These are phyloP conservation scores for Marronus borbonicus DNA, from an alignment of 2,888 invertebrate genomes.

Conservation along the genomic window DNA sequence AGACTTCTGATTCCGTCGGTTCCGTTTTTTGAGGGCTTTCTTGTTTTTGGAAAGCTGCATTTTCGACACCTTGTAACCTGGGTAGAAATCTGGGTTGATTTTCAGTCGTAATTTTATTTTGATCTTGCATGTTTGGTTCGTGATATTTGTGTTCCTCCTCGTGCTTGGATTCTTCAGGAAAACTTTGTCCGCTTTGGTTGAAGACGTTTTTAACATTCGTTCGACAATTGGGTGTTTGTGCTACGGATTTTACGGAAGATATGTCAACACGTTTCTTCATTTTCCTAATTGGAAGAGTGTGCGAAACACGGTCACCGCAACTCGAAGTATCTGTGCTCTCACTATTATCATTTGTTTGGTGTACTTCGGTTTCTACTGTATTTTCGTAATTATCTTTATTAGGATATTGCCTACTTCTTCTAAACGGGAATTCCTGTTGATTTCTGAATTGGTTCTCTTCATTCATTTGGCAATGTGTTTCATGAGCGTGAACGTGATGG, in stretches of 20 bases:
- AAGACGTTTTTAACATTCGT: constrained; percentile 72
- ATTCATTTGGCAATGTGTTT: constrained; percentile 69
- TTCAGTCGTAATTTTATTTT: constrained; percentile 59
- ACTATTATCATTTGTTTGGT: constrained; percentile 67
- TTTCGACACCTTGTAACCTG: constrained; percentile 82
- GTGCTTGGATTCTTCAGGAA: constrained; percentile 57
- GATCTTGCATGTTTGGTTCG: constrained; percentile 63
- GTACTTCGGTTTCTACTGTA: constrained; percentile 67
- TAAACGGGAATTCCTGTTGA: constrained; percentile 61
- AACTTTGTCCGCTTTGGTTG: constrained; percentile 60
- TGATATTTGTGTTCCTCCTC: constrained; percentile 68
- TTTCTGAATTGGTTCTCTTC: constrained; percentile 65
- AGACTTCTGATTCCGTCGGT: constrained; percentile 86
- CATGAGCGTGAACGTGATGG: constrained; percentile 68
- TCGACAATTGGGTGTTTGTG: constrained; percentile 61
- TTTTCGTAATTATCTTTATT: constrained; percentile 74
- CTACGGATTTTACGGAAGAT: constrained; percentile 69
- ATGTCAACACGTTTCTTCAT: constrained; percentile 73
- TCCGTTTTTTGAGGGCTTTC: constrained; percentile 75
- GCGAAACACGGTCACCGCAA: constrained; percentile 71
- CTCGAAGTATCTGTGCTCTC: constrained; percentile 71
- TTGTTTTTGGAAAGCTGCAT: constrained; percentile 83
- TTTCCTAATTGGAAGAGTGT: constrained; percentile 74
- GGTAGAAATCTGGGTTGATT: constrained; percentile 67
- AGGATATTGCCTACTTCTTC: constrained; percentile 64